These are phyloP conservation scores for Metacarcinus magister DNA, from an alignment of 2,888 invertebrate genomes.

Conservation along the genomic window DNA sequence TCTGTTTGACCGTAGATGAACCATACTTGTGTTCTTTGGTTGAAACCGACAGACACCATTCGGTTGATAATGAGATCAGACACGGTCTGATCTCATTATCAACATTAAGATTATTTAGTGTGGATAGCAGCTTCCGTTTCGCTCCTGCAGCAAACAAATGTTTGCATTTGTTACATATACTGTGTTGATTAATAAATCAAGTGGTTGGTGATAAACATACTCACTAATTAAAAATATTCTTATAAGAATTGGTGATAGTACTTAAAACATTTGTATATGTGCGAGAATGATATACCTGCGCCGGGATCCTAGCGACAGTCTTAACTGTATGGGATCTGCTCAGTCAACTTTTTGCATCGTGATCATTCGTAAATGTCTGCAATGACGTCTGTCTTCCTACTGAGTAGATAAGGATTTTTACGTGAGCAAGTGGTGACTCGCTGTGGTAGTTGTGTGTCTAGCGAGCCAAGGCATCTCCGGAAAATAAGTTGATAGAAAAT, in stretches of 20 bases:
- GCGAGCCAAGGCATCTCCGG: background rate
- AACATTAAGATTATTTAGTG: background rate
- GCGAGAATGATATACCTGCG: background rate
- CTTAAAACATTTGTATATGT: background rate
- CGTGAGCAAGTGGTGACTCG: background rate
- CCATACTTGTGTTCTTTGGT: no score
- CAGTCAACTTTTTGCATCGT: background rate
- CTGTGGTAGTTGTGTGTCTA: background rate
- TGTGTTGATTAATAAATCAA: background rate
- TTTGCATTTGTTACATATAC: background rate
- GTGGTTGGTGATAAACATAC: background rate
- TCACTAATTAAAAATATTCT: background rate
- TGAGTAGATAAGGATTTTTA: background rate
- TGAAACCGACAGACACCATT: no score
- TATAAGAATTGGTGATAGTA: background rate
- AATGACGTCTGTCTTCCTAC: background rate
- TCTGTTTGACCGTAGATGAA: background rate
- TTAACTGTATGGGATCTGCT: background rate
- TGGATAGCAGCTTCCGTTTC: background rate
- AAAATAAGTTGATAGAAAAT: slow-evolving; percentile 62
- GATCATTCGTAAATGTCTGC: background rate
- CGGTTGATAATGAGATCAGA: no score
- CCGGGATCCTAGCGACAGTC: background rate
- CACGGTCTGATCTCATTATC: background rate
- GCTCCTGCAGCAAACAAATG: background rate